phyloP scores from a whole-genome alignment of 2,888 invertebrate species.

The Agelastica alni region DNA sequence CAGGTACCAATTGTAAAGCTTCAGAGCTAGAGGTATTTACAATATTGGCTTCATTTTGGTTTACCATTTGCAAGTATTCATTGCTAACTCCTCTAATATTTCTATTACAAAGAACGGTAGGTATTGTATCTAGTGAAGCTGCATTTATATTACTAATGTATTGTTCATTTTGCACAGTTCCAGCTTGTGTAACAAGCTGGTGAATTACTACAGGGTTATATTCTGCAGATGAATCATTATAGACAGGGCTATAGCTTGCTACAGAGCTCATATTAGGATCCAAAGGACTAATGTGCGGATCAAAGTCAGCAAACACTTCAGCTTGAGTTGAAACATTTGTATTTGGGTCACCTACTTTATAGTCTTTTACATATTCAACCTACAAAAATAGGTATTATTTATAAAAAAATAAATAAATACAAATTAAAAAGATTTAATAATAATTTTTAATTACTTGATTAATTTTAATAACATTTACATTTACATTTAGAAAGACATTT shows the following conservation, averaged over 20 bases:
- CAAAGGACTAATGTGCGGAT: slow-evolving; percentile 53
- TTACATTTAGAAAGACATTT: too few species aligned
- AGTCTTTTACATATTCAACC: slow-evolving; percentile 55
- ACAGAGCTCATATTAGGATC: slow-evolving; percentile 63
- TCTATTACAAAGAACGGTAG: slow-evolving; percentile 45
- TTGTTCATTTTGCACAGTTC: slow-evolving; percentile 34
- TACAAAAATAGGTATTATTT: too few species aligned
- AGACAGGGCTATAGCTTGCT: slow-evolving; percentile 66
- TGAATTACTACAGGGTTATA: slow-evolving; percentile 51
- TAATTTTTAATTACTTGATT: too few species aligned
- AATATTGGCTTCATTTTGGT: slow-evolving; percentile 27
- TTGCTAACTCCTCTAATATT: slow-evolving; percentile 46
- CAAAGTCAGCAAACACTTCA: slow-evolving; percentile 44
- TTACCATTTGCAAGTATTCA: slow-evolving; percentile 49
- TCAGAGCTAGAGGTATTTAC: slow-evolving; percentile 27
- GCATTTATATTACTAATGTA: slow-evolving; percentile 31
- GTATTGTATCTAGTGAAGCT: slow-evolving; percentile 41
- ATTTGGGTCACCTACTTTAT: slow-evolving; percentile 41
- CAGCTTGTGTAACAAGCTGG: slow-evolving; percentile 46
- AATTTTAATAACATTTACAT: too few species aligned
- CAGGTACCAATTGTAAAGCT: slow-evolving; percentile 39
- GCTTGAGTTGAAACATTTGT: slow-evolving; percentile 26
- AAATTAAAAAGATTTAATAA: too few species aligned
- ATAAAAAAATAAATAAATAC: too few species aligned
- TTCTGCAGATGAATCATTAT: slow-evolving; percentile 46